Conservation (phyloP, 2,888 invertebrate genomes). For the Drosophila mettleri region DNA sequence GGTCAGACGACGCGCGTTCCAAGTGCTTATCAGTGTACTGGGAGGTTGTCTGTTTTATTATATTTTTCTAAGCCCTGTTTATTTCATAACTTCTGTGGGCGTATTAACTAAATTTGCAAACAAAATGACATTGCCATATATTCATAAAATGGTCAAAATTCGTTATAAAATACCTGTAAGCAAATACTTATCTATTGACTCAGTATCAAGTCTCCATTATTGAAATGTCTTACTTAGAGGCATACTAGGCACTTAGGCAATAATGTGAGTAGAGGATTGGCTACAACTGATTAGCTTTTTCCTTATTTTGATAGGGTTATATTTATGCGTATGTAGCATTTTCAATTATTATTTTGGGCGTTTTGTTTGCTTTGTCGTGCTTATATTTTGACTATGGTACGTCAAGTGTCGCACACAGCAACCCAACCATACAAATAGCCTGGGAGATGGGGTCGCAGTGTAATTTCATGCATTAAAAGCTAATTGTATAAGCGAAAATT, state of each 20-base stretch:
- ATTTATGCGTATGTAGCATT: conserved; percentile 28
- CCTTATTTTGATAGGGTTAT: conserved; percentile 17
- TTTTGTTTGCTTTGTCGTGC: conserved; percentile 32
- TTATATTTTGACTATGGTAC: conserved; percentile 25
- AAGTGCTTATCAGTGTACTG: conserved; percentile 9
- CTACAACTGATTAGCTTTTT: too few species aligned
- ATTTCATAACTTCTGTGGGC: not conserved
- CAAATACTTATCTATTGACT: too few species aligned
- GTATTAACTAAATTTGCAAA: not conserved
- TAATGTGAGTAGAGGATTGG: not conserved
- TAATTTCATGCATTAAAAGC: conserved; percentile 56
- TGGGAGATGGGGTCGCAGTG: conserved; percentile 8
- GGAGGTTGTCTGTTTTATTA: not conserved
- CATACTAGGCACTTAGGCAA: too few species aligned
- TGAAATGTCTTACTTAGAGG: too few species aligned
- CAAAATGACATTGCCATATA: not conserved
- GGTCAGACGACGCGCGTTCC: conserved; percentile 33
- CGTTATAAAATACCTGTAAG: not conserved
- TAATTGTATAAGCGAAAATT: conserved; percentile 49
- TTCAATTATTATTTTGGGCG: conserved; percentile 29
- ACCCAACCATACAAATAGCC: conserved; percentile 10
- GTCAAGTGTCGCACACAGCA: conserved; percentile 10
- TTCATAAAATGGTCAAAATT: not conserved
- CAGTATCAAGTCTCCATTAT: not conserved
- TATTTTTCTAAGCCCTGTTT: conserved; percentile 26